Conservation (phyloP, 2,888 invertebrate genomes). For the Balanococcus diminutus region DNA sequence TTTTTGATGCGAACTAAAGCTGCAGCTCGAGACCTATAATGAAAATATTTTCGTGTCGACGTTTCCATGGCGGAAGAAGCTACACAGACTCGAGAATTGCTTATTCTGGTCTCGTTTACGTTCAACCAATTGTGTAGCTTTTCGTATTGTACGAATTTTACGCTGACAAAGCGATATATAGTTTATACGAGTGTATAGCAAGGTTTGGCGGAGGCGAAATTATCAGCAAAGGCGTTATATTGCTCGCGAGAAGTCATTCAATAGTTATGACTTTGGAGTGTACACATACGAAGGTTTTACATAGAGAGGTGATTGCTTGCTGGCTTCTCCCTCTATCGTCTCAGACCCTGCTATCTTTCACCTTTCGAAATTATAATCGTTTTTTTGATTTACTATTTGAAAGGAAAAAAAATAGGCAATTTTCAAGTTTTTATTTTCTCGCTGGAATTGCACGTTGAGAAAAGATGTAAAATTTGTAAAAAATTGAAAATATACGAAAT, state of each 20-base stretch:
- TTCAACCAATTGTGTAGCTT: background rate
- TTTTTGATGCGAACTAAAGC: background rate
- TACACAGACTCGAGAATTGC: background rate
- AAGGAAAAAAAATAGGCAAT: background rate
- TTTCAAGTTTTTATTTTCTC: background rate
- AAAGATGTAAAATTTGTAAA: background rate
- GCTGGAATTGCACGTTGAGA: background rate
- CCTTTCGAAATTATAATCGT: slow-evolving; percentile 1
- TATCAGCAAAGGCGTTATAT: background rate
- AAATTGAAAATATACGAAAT: background rate
- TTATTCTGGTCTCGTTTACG: background rate
- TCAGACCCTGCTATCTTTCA: background rate
- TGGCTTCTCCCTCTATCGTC: background rate
- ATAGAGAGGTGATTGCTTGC: background rate
- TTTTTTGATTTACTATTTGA: background rate
- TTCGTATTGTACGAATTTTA: background rate
- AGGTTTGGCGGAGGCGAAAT: background rate
- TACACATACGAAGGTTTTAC: background rate
- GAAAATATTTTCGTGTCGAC: background rate
- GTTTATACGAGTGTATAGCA: background rate
- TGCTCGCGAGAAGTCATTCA: background rate
- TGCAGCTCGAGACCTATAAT: background rate
- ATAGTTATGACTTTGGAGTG: background rate
- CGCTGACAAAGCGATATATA: slow-evolving; percentile 6
- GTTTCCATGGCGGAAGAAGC: background rate